Percentiles rank a stretch among this genome's conserved stretches.
These are phyloP conservation scores for Toxonevra muliebris DNA, from an alignment of 2,888 invertebrate genomes.

Conservation along the genomic window DNA sequence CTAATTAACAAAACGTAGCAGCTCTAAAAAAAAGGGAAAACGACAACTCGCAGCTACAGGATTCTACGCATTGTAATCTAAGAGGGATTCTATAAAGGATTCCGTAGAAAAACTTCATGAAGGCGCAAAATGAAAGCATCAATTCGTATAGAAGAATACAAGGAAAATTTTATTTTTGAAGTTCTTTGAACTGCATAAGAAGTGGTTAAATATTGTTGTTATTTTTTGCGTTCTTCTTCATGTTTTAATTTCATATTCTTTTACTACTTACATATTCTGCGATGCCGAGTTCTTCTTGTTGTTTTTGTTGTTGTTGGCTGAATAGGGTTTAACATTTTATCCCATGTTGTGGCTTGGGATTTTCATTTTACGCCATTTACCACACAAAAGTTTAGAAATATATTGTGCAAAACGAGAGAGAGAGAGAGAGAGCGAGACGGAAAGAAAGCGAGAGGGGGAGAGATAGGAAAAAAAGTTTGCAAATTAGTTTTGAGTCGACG, in stretches of 20 bases:
- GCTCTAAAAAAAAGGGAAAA: background rate
- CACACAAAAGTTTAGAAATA: too few species aligned
- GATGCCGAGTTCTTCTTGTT: too few species aligned
- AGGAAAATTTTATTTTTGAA: background rate
- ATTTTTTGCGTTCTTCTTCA: background rate
- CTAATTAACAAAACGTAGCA: conserved; percentile 1
- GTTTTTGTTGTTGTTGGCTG: too few species aligned
- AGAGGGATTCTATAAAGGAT: background rate
- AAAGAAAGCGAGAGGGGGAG: too few species aligned
- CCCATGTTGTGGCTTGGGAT: too few species aligned
- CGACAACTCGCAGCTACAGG: background rate
- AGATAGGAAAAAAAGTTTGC: too few species aligned
- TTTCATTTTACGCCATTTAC: too few species aligned
- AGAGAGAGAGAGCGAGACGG: too few species aligned
- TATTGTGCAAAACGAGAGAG: too few species aligned
- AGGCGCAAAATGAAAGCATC: conserved; percentile 2
- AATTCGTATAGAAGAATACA: conserved; percentile 6
- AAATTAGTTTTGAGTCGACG: too few species aligned
- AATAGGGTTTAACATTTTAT: too few species aligned
- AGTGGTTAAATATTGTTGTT: background rate
- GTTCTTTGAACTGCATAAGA: conserved; percentile 19
- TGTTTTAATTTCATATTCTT: background rate
- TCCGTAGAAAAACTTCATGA: background rate
- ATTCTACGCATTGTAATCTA: background rate
- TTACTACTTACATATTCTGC: too few species aligned